These are phyloP conservation scores for Mesochorus sp. DNA, from an alignment of 2,888 invertebrate species.

Conservation along the genomic window DNA sequence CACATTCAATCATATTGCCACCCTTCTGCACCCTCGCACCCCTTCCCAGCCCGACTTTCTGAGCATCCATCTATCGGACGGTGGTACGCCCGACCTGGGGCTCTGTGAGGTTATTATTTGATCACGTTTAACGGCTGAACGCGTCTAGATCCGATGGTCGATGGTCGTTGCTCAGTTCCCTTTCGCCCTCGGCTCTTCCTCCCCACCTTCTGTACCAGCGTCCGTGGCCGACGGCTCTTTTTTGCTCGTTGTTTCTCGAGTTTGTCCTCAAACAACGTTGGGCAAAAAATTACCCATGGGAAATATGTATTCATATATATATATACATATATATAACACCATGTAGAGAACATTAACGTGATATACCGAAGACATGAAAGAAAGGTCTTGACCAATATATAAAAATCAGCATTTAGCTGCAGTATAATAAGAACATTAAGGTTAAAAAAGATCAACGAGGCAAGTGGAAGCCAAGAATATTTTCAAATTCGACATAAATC, in stretches of 20 bases:
- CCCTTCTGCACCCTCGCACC: background rate
- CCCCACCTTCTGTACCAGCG: slow-evolving; percentile 28
- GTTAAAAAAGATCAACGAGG: no score
- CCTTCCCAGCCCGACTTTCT: slow-evolving; percentile 5
- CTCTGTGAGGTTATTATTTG: slow-evolving; percentile 65
- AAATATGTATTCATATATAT: slow-evolving; percentile 8
- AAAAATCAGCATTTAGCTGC: no score
- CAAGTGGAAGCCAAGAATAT: no score
- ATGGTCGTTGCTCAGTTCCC: slow-evolving; percentile 48
- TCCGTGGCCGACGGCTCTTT: background rate
- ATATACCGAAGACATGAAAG: no score
- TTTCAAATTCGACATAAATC: no score
- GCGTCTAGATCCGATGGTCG: slow-evolving; percentile 59
- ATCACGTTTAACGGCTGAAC: slow-evolving; percentile 63
- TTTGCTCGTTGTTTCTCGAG: slow-evolving; percentile 17
- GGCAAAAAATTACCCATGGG: slow-evolving; percentile 1
- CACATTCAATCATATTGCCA: slow-evolving; percentile 52
- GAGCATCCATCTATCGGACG: slow-evolving; percentile 44
- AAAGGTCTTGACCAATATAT: no score
- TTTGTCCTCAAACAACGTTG: slow-evolving; percentile 27
- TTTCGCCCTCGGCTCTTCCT: slow-evolving; percentile 25
- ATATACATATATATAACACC: no score
- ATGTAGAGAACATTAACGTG: background rate
- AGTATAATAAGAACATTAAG: no score
- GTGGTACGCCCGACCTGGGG: slow-evolving; percentile 53